Evolutionary conservation across 2,113 vertebrate genomes (phyloP).

Genomic region (Callorhinus ursinus): DNA sequence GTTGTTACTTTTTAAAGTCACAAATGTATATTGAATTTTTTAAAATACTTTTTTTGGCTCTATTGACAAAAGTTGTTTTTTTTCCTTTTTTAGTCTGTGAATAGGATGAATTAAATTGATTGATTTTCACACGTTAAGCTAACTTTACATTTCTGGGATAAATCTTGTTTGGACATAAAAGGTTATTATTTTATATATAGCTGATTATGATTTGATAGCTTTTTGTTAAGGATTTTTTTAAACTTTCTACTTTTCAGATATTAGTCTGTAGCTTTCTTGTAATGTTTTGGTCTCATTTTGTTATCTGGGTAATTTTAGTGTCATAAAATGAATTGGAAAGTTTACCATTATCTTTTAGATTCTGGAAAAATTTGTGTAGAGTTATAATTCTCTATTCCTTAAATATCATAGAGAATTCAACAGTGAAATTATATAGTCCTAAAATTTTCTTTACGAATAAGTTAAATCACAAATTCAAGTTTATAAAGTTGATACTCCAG

Average conservation of each 20-base stretch:
- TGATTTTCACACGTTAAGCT: neutral
- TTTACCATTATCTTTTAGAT: neutral
- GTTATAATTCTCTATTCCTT: neutral
- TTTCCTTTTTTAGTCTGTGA: neutral
- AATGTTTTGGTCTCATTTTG: neutral
- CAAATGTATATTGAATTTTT: neutral
- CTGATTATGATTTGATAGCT: neutral
- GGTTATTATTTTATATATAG: neutral
- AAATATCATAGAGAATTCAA: neutral
- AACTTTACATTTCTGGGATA: neutral
- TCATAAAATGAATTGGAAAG: neutral
- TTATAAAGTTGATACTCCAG: neutral
- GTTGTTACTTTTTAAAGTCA: neutral
- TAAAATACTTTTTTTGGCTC: neutral
- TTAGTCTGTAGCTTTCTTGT: neutral
- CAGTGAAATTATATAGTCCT: neutral
- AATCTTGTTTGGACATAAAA: neutral
- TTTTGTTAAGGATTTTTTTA: neutral
- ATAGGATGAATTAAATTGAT: neutral
- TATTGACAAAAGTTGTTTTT: neutral
- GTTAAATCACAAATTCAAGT: neutral
- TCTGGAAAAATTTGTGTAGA: neutral
- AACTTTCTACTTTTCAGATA: neutral
- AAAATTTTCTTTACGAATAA: neutral
- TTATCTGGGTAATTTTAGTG: neutral